Base-by-base conservation (phyloP, 2,113 vertebrate genomes). In the Podarcis cretensis region DNA sequence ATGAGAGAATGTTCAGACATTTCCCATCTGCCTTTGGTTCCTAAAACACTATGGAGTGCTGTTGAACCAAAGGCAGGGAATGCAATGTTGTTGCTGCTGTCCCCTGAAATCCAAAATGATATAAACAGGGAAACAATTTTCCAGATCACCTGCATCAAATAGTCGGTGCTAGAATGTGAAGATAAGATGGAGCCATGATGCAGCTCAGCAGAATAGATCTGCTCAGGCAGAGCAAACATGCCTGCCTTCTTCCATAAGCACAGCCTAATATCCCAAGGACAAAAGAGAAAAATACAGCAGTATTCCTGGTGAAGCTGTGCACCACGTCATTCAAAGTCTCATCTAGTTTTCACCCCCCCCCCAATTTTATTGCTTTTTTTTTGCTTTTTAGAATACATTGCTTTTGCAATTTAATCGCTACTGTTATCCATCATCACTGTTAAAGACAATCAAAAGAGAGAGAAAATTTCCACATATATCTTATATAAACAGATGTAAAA, bases 131-230 rank as follows among this genome's bases (percentile, higher is more conserved):
- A 77, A 83, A 77, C 81, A 88, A 88, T 88, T 88, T 88, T 83
- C 81, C 81, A 83, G 81, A 75, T 82, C 87, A 88, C 81, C 54
- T 77, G 87, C 87, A 88, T 88, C 80, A 88, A 88, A 88, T 88
- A 83, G 37, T 20, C 0, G 21, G 57, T 54, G 20, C 35, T 57
- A 71, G 37, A 76, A 68, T 54, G 35, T 48, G 59, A 63, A 25
- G n/a, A 32, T 35, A 40, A 54, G 75, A 78, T 68, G 37, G 85
- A 86, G 63, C 37, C 30, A 23, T 35, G 59, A 20, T 18, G 65
- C 20, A 37, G 59, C 43, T 54, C 21, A 68, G 21, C 57, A 20
- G 73, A 76, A 85, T 21, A 77, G 57, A n/a, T 54, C 32, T 75
- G n/a, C 35, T 57, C 71, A 54, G 63, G 13, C 54, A 63, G 16